Base-by-base conservation (phyloP, 1,140 invertebrate genomes). In the Oryctes rhinoceros region DNA sequence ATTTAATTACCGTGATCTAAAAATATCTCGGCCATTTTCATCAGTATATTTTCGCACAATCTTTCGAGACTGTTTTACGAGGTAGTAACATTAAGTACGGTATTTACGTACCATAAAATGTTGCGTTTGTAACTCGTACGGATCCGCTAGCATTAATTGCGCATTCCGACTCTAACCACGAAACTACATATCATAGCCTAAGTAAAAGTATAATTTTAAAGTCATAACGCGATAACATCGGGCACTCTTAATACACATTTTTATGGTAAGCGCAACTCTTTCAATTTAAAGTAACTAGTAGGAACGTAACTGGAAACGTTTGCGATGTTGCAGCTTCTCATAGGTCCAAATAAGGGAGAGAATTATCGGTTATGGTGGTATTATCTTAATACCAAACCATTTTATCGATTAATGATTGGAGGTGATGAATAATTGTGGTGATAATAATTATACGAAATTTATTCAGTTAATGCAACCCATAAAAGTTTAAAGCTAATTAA, bases 91-190 rank as follows among this genome's bases (percentile, higher is more conserved):
- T 59, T 59, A 59, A 59, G 53, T 59, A 59, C 53, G 53, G 53
- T 59, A 59, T 59, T 59, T 59, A 59, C 53, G 53, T 59, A 59
- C n/a, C 53, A 59, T 59, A 59, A 59, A 59, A 59, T 59, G 15
- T 18, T 59, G 53, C 53, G 18, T 59, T 59, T 15, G 15, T 15
- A 18, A 59, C 53, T 59, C 53, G n/a, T 13, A 18, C 13, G n/a
- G 53, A 59, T 59, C 53, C 18, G 18, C 53, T 59, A n/a, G 53
- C 53, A 3, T 59, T 59, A 59, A 59, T 59, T 59, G 53, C 18
- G 53, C 5, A 59, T 18, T 59, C 53, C 53, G 53, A 59, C 53
- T 59, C 15, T 18, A 59, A 59, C 53, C 53, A 59, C 53, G 53
- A 59, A 59, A 59, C 53, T 59, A 59, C 53, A 59, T 18, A 59